Conservation (phyloP, 2,888 invertebrate genomes). For the Kryphioiulus occultus region DNA sequence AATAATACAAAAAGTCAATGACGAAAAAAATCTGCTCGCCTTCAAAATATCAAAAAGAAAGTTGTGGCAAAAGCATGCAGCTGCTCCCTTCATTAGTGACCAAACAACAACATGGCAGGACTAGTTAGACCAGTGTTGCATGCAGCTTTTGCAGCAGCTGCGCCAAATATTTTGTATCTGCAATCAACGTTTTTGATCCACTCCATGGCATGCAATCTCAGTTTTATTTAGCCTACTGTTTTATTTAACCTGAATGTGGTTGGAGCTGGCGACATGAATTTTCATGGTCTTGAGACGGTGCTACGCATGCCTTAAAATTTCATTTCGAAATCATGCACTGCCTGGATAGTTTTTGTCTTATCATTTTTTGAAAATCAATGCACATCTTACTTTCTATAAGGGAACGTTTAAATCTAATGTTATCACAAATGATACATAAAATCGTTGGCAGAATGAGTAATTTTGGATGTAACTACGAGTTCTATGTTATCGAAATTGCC, state of each 20-base stretch:
- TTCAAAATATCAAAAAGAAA: slow-evolving; percentile 40
- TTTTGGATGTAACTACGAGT: too few species aligned
- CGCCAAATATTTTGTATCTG: not conserved
- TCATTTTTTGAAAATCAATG: too few species aligned
- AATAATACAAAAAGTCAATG: slow-evolving; percentile 3
- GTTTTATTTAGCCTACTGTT: not conserved
- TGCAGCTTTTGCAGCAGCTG: slow-evolving; percentile 12
- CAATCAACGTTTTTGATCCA: not conserved
- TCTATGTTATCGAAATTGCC: too few species aligned
- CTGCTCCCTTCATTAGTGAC: slow-evolving; percentile 37
- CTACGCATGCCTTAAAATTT: too few species aligned
- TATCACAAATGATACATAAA: too few species aligned
- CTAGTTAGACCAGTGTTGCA: slow-evolving; percentile 16
- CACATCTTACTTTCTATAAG: too few species aligned
- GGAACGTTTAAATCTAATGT: too few species aligned
- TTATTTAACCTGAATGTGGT: not conserved
- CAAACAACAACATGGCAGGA: slow-evolving; percentile 18
- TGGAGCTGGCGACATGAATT: too few species aligned
- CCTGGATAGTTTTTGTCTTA: too few species aligned
- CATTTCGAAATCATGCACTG: too few species aligned
- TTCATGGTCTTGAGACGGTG: too few species aligned
- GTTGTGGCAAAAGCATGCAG: slow-evolving; percentile 26
- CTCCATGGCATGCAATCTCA: not conserved
- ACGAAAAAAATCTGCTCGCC: slow-evolving; percentile 13
- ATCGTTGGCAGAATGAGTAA: too few species aligned